Percentiles rank a stretch among this genome's conserved stretches.
These are phyloP conservation scores for Tetrax tetrax DNA, from an alignment of 2,113 vertebrate species.

Conservation along the genomic window DNA sequence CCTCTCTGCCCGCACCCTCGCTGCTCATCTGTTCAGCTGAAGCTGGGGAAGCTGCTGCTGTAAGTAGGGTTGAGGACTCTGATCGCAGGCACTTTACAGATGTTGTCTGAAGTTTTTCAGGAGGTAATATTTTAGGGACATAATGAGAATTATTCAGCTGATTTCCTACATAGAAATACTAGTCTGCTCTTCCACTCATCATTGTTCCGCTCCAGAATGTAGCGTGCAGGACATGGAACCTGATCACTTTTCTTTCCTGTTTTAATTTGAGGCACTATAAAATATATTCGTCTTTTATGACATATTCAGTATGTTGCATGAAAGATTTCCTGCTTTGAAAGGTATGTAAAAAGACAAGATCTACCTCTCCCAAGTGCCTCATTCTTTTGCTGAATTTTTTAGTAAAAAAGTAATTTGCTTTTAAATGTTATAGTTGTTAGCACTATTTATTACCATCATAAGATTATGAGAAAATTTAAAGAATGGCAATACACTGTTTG, in stretches of 20 bases:
- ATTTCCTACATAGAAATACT: neutral
- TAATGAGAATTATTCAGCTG: neutral
- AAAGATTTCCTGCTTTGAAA: constrained; percentile 2
- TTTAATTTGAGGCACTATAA: neutral
- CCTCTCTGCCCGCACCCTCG: neutral
- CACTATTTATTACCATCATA: neutral
- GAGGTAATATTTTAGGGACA: neutral
- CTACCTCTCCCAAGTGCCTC: neutral
- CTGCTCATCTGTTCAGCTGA: neutral
- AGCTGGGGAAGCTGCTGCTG: neutral
- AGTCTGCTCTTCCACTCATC: neutral
- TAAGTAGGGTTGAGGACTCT: neutral
- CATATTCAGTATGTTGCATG: neutral
- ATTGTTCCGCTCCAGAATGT: neutral
- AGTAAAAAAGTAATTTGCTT: neutral
- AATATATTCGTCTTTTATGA: neutral
- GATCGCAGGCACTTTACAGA: neutral
- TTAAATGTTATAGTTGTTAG: neutral
- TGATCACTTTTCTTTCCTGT: neutral
- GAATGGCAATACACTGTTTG: neutral
- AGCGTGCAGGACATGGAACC: neutral
- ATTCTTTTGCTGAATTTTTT: neutral
- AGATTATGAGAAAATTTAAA: neutral
- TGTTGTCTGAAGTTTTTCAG: neutral
- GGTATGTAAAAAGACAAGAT: neutral